A percentile compares a stretch with the other conserved stretches of the same genome.
Evolutionary conservation across 2,113 vertebrate genomes (phyloP).

Genomic region (Oncorhynchus masou): DNA sequence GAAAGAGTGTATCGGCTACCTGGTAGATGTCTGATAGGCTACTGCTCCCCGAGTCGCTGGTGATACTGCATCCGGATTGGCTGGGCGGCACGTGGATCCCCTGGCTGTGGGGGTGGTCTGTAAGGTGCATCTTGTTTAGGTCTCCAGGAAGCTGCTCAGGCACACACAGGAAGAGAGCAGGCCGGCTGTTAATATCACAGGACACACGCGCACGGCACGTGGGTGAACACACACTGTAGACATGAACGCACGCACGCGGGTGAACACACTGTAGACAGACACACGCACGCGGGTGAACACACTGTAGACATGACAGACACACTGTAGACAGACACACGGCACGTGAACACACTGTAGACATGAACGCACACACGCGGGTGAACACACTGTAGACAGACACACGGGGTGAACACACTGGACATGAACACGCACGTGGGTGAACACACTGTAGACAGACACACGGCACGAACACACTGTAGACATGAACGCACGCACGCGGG

Average conservation of each 20-base stretch:
- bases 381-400: too few relatives aligned
- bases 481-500: background rate
- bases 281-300: too few relatives aligned
- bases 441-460: too few relatives aligned
- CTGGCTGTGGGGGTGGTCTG: slow-evolving; percentile 88
- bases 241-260: background rate
- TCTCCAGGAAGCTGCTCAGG: slow-evolving; percentile 90
- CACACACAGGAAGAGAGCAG: slow-evolving; percentile 35
- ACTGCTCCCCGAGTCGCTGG: slow-evolving; percentile 97
- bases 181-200: background rate
- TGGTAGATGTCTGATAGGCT: slow-evolving; percentile 98
- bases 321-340: too few relatives aligned
- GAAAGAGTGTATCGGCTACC: slow-evolving; percentile 64
- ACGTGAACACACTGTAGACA: too few relatives aligned
- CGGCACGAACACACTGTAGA: background rate
- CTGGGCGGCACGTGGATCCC: slow-evolving; percentile 88
- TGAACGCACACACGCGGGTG: too few relatives aligned
- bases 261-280: too few relatives aligned
- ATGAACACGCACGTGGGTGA: too few relatives aligned
- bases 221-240: background rate
- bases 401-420: too few relatives aligned
- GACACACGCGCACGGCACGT: background rate
- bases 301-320: too few relatives aligned
- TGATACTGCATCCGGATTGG: slow-evolving; percentile 95
- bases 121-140: slow-evolving; percentile 95